These are phyloP conservation scores for Alsophila aescularia DNA, from an alignment of 2,888 invertebrate genomes.

Conservation along the genomic window DNA sequence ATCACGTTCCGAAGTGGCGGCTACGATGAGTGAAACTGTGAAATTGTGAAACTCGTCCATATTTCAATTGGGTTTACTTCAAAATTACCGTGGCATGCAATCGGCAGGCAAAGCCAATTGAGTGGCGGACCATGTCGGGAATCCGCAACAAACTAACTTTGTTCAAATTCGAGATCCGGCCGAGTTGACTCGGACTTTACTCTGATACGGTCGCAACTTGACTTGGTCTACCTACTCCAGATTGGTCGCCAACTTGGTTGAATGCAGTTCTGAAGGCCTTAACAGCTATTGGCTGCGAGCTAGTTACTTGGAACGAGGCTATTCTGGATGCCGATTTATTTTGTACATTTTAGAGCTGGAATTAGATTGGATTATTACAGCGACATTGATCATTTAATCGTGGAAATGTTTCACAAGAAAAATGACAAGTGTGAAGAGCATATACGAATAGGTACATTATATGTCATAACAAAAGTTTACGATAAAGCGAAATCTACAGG, in stretches of 20 bases:
- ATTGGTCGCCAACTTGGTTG: slow-evolving; percentile 34
- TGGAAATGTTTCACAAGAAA: too few species aligned
- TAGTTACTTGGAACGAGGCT: slow-evolving; percentile 30
- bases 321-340: background rate
- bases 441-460: too few species aligned
- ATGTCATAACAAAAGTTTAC: too few species aligned
- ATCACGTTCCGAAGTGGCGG: slow-evolving; percentile 17
- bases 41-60: slow-evolving; percentile 26
- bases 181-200: slow-evolving; percentile 47
- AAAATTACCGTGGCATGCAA: slow-evolving; percentile 23
- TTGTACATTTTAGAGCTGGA: background rate
- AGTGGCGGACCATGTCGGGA: slow-evolving; percentile 59
- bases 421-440: too few species aligned
- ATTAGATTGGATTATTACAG: too few species aligned
- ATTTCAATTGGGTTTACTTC: slow-evolving; percentile 25
- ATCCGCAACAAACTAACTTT: slow-evolving; percentile 67
- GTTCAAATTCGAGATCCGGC: slow-evolving; percentile 57
- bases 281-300: slow-evolving; percentile 36
- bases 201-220: slow-evolving; percentile 31
- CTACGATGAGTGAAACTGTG: slow-evolving; percentile 22
- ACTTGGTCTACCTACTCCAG: slow-evolving; percentile 16
- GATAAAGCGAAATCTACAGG: background rate
- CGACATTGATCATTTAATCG: too few species aligned
- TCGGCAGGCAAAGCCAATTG: slow-evolving; percentile 42
- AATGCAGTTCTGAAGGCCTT: slow-evolving; percentile 13